Evolutionary conservation across 2,888 invertebrate genomes (phyloP).

Genomic region (Tubiluchus corallicola): DNA sequence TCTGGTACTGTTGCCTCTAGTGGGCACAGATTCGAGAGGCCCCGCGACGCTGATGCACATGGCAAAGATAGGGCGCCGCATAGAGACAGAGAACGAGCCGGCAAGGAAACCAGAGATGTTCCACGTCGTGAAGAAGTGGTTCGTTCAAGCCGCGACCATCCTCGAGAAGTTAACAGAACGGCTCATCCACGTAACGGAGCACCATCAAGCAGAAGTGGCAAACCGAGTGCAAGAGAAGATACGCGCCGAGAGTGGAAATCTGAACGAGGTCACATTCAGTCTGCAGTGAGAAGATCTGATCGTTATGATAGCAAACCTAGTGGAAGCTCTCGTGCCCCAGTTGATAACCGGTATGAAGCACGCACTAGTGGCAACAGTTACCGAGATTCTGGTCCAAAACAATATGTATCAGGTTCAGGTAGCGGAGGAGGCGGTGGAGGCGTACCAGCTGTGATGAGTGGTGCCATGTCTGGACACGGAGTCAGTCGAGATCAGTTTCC

Average conservation of each 20-base stretch:
- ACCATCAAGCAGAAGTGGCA: background rate
- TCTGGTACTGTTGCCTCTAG: no score
- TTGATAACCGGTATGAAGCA: background rate
- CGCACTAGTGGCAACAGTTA: slow-evolving; percentile 1
- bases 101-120: background rate
- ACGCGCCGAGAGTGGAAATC: background rate
- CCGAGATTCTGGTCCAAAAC: no score
- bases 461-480: background rate
- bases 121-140: background rate
- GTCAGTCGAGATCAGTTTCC: background rate
- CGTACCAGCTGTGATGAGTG: background rate
- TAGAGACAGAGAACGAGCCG: background rate
- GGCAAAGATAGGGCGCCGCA: no score
- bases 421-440: background rate
- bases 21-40: no score
- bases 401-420: no score
- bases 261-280: background rate
- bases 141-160: background rate
- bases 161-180: background rate
- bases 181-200: background rate
- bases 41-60: no score
- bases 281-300: no score
- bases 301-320: background rate
- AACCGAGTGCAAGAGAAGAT: no score
- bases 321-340: background rate